Conservation (phyloP, 2,113 vertebrate species). For the Gymnarchus niloticus region DNA sequence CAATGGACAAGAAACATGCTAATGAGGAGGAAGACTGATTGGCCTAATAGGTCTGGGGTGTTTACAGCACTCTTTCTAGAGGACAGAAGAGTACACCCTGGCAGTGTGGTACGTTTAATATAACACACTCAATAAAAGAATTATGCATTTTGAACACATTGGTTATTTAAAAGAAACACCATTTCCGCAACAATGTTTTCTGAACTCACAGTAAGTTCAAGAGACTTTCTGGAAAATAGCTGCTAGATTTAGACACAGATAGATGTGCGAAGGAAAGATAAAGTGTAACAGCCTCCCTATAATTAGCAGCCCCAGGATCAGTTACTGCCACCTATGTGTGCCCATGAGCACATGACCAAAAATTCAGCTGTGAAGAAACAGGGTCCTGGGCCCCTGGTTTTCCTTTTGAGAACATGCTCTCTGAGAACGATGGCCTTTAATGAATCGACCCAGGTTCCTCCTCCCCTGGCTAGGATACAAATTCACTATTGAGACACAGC, state of each 20-base stretch:
- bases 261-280: background rate
- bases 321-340: conserved; percentile 36
- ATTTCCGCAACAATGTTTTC: too few relatives aligned
- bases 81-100: too few relatives aligned
- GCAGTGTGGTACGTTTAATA: too few relatives aligned
- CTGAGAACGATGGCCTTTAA: conserved; percentile 14
- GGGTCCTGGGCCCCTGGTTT: background rate
- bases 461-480: conserved; percentile 18
- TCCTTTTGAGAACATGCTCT: background rate
- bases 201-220: background rate
- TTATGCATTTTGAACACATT: too few relatives aligned
- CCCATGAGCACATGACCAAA: conserved; percentile 18
- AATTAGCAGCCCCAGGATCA: conserved; percentile 45
- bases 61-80: background rate
- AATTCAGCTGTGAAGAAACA: background rate
- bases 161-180: background rate
- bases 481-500: conserved; percentile 15
- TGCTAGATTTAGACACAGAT: background rate
- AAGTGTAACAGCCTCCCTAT: conserved; percentile 24
- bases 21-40: background rate
- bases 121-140: too few relatives aligned
- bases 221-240: background rate
- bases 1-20: background rate
- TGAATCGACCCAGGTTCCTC: conserved; percentile 22
- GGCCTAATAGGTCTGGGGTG: background rate